Percentiles rank a stretch among this genome's conserved stretches.
These are phyloP conservation scores for Aleiodes leptofemur DNA, from an alignment of 2,888 invertebrate genomes.

Conservation along the genomic window DNA sequence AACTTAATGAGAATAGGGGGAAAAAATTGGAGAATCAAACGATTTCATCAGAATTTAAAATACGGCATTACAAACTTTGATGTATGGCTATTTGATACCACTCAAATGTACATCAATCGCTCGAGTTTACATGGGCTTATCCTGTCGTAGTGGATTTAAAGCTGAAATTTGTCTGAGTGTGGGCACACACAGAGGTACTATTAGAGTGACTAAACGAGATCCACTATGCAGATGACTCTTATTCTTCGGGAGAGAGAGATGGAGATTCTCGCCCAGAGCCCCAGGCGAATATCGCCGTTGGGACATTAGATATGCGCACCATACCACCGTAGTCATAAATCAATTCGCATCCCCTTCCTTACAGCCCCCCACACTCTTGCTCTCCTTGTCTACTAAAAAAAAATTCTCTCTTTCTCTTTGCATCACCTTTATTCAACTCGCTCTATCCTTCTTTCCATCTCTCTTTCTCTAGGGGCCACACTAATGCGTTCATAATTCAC, in stretches of 20 bases:
- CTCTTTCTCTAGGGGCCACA: slow-evolving; percentile 47
- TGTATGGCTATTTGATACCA: no score
- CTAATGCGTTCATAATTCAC: slow-evolving; percentile 74
- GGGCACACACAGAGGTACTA: slow-evolving; percentile 30
- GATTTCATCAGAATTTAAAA: no score
- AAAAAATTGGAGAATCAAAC: no score
- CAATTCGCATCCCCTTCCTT: slow-evolving; percentile 70
- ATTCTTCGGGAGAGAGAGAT: slow-evolving; percentile 54
- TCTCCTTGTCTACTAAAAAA: slow-evolving; percentile 21
- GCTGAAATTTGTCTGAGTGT: neutral
- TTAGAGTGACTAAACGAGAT: slow-evolving; percentile 43
- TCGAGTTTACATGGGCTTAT: no score
- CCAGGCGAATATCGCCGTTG: slow-evolving; percentile 63
- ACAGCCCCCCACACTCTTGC: slow-evolving; percentile 49
- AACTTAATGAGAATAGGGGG: no score
- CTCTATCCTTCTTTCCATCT: slow-evolving; percentile 43
- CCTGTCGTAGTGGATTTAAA: neutral
- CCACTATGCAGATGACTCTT: slow-evolving; percentile 69
- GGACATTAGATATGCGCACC: slow-evolving; percentile 72
- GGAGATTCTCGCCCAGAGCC: slow-evolving; percentile 55
- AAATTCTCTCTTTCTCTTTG: slow-evolving; percentile 28
- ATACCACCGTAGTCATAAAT: slow-evolving; percentile 71
- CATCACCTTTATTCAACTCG: slow-evolving; percentile 35
- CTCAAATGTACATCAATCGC: no score
- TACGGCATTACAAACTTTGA: no score